phyloP scores from a whole-genome alignment of 2,797 vertebrate genomes.

The Gymnopithys bicolor region DNA sequence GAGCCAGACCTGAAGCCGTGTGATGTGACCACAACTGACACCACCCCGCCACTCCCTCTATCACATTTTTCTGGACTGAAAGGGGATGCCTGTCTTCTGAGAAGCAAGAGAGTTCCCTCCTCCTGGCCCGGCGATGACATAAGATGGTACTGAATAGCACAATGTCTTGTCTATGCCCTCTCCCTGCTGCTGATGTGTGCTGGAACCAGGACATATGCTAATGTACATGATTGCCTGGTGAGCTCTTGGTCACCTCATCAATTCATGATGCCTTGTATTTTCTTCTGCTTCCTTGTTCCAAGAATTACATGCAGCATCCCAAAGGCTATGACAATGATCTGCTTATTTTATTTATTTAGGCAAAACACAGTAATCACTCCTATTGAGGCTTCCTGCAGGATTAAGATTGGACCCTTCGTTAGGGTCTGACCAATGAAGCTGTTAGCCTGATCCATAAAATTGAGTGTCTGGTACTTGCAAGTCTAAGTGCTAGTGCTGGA shows the following conservation, averaged over 20 bases:
- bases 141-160: not conserved
- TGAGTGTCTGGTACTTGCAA: not conserved
- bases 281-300: not conserved
- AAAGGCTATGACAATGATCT: not conserved
- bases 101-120: not conserved
- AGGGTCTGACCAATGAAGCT: not conserved
- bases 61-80: too few species aligned
- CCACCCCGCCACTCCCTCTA: not conserved
- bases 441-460: not conserved
- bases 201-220: not conserved
- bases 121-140: not conserved
- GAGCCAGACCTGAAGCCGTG: accelerated
- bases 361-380: not conserved
- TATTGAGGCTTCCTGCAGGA: not conserved
- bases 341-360: not conserved
- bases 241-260: not conserved
- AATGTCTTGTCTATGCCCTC: not conserved
- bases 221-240: not conserved
- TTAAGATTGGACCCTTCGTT: not conserved
- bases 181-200: not conserved
- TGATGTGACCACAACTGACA: not conserved
- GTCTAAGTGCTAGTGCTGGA: not conserved
- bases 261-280: not conserved
- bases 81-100: not conserved
- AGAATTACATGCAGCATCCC: not conserved